Conservation (phyloP, 1,140 invertebrate species). For the Papilio machaon region DNA sequence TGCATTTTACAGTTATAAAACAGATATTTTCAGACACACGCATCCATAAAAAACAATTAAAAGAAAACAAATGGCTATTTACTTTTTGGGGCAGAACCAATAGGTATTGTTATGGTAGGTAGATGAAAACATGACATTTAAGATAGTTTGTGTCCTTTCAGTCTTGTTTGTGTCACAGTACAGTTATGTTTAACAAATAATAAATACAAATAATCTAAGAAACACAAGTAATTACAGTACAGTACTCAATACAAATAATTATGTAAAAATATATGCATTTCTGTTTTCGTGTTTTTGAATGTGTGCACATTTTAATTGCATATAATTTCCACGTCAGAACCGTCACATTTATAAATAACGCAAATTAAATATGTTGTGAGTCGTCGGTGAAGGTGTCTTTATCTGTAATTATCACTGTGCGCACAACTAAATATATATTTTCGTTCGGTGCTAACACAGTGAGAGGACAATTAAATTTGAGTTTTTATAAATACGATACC, state of each 20-base stretch:
- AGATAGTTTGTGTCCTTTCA: neutral
- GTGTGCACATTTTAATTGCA: neutral
- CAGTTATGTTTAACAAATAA: neutral
- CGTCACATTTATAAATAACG: conserved; percentile 2
- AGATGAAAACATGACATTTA: neutral
- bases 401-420: conserved; percentile 3
- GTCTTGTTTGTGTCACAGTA: neutral
- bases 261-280: neutral
- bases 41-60: too few species aligned
- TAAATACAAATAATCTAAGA: too few species aligned
- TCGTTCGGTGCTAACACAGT: neutral
- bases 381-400: neutral
- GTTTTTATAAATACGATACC: conserved; percentile 8
- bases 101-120: too few species aligned
- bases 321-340: neutral
- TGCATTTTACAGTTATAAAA: too few species aligned
- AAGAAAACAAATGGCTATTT: neutral
- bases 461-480: neutral
- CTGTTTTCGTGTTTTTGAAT: neutral
- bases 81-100: too few species aligned
- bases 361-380: neutral
- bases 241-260: too few species aligned
- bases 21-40: too few species aligned
- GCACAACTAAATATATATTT: neutral
- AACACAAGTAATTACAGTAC: too few species aligned